Conservation (phyloP, 2,113 vertebrate species). For the Crotalus viridis region DNA sequence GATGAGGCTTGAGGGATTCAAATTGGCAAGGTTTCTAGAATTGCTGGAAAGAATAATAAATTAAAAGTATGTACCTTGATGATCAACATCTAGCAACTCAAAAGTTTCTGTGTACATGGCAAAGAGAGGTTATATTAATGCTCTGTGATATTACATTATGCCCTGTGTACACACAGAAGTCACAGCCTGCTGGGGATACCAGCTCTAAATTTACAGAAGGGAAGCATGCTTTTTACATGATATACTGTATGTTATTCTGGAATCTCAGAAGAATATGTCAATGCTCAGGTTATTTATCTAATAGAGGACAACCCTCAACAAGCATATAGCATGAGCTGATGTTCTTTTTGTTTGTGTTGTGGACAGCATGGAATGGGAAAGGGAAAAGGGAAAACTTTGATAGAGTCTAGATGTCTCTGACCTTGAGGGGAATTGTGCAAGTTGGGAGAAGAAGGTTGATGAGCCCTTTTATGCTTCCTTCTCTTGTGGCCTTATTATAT, state of each 20-base stretch:
- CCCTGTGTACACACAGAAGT: not conserved
- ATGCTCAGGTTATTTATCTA: not conserved
- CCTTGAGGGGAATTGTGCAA: not conserved
- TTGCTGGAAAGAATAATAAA: not conserved
- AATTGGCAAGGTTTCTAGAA: not conserved
- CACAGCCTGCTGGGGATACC: not conserved
- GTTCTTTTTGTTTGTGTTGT: not conserved
- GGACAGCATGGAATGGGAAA: not conserved
- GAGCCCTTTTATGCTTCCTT: not conserved
- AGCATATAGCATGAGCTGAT: not conserved
- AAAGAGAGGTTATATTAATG: not conserved
- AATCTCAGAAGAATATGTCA: not conserved
- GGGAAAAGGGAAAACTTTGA: not conserved
- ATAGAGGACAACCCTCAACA: not conserved
- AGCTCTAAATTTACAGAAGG: not conserved
- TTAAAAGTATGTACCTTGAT: not conserved
- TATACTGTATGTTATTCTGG: not conserved
- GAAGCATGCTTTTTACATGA: not conserved
- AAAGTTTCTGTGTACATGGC: not conserved
- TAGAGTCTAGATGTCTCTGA: not conserved
- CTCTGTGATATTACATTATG: not conserved
- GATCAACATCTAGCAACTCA: not conserved
- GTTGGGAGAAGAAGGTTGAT: not conserved
- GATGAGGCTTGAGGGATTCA: not conserved
- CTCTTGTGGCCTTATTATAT: not conserved